These are phyloP conservation scores for Monopis laevigella DNA, from an alignment of 2,888 invertebrate genomes.

Conservation along the genomic window DNA sequence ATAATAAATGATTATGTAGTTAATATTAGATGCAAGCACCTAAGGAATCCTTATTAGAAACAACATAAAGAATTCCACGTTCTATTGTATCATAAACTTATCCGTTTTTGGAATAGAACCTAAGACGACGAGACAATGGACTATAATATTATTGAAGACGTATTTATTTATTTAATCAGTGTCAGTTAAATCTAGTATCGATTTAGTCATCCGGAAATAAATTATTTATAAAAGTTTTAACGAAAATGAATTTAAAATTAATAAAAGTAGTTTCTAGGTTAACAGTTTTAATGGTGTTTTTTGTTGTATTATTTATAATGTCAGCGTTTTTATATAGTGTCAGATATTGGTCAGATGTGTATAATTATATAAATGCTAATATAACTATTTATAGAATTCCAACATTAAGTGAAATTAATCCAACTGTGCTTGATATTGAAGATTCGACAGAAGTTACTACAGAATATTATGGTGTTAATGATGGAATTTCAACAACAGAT, in stretches of 20 bases:
- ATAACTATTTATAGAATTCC: constrained; percentile 52
- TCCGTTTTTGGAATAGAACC: too few species aligned
- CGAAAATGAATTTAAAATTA: constrained; percentile 36
- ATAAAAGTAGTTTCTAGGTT: constrained; percentile 30
- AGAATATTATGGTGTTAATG: constrained; percentile 1
- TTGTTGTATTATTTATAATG: constrained; percentile 40
- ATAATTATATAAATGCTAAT: constrained; percentile 48
- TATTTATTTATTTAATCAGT: too few species aligned
- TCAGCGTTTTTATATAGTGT: constrained; percentile 41
- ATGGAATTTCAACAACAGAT: constrained; percentile 16
- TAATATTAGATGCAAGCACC: too few species aligned
- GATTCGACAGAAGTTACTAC: constrained; percentile 35
- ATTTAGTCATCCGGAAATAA: too few species aligned
- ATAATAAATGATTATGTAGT: too few species aligned
- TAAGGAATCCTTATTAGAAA: too few species aligned
- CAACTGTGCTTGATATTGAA: constrained; percentile 29
- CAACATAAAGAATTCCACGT: too few species aligned
- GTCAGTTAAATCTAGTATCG: too few species aligned
- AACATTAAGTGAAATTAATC: constrained; percentile 42
- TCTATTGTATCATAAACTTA: too few species aligned
- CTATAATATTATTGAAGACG: too few species aligned
- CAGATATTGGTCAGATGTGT: constrained; percentile 49
- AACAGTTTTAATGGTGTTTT: constrained; percentile 37
- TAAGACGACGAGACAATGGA: too few species aligned
- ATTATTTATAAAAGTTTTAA: too few species aligned